Evolutionary conservation across 2,797 vertebrate genomes (phyloP), one percentile per base, ranked within the genome.

Genomic region (Cichlasoma orientale): DNA sequence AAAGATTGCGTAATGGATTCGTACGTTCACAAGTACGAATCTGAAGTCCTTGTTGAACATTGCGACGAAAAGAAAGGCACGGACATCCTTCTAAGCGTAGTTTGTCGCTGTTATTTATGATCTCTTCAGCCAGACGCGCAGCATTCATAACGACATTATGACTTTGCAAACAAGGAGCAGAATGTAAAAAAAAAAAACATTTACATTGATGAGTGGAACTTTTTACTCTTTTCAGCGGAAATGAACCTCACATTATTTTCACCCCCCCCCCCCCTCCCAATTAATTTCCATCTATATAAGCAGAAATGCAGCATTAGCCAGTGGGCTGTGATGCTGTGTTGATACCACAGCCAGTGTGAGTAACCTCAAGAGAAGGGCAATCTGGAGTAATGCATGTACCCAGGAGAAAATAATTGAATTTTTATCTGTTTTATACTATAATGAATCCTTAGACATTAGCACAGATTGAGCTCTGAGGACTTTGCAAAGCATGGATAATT

Each of bases 401-500:
- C 87, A 2, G 70, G 59, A 82, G 89, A 56, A 88, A 89, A 89
- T 92, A 94, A 94, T 93, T 94, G 91, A 92, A 91, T 93, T 94
- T 89, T 92, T 92, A 93, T 94, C 92, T 90, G 50, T 91, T 93
- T 91, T 90, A 87, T 85, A 85, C 83, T 78, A 89, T 92, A 92
- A 94, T 93, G 89, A 93, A 91, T 92, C 89, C 85, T 89, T 29
- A 74, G 75, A 89, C 90, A 89, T 91, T 92, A 86, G 82, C 78
- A 56, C 21, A 71, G 91, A 78, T 61, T 57, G 83, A 41, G 88
- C 86, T 82, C 53, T 82, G 81, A 92, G 88, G 85, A 92, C 90
- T 85, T 41, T 86, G 93, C 91, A 84, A 90, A 88, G 73, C 74
- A 82, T 75, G 86, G 89, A 90, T 94, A 95, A 95, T 96, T 95